These are phyloP conservation scores for Felis chaus DNA, from an alignment of 2,113 vertebrate species.

Conservation along the genomic window DNA sequence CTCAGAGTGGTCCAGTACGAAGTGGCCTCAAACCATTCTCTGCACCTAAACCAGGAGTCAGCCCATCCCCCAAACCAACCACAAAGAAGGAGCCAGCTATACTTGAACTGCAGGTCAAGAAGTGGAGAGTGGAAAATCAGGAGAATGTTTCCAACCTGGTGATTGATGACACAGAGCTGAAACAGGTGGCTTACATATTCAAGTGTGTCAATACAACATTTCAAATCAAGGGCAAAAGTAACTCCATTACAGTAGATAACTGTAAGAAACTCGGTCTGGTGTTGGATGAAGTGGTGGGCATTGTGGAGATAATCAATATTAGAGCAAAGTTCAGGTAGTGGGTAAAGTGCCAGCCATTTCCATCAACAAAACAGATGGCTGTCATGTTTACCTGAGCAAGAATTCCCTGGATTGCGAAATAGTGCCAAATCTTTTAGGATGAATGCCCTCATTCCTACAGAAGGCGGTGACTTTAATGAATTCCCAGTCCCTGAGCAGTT, in stretches of 20 bases:
- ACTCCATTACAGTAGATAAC: constrained; percentile 97
- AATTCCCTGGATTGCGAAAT: constrained; percentile 93
- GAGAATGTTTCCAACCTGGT: constrained; percentile 90
- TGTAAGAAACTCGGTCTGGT: constrained; percentile 98
- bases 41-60: constrained; percentile 81
- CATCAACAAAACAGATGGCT: constrained; percentile 99
- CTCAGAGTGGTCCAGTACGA: constrained; percentile 83
- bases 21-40: constrained; percentile 92
- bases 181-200: constrained; percentile 96
- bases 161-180: constrained; percentile 93
- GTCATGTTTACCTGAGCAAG: constrained; percentile 95
- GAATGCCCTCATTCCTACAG: constrained; percentile 94
- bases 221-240: constrained; percentile 96
- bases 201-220: constrained; percentile 95
- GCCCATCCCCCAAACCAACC: constrained; percentile 73
- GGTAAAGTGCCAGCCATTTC: constrained; percentile 98
- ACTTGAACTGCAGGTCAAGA: constrained; percentile 96
- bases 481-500: constrained; percentile 97
- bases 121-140: constrained; percentile 99
- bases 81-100: constrained; percentile 86
- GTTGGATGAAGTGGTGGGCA: constrained; percentile 96
- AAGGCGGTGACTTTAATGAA: constrained; percentile 94
- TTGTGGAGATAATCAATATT: constrained; percentile 95
- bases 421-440: constrained; percentile 99
- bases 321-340: constrained; percentile 96